Conservation (phyloP, 2,113 vertebrate species). For the Naja naja region DNA sequence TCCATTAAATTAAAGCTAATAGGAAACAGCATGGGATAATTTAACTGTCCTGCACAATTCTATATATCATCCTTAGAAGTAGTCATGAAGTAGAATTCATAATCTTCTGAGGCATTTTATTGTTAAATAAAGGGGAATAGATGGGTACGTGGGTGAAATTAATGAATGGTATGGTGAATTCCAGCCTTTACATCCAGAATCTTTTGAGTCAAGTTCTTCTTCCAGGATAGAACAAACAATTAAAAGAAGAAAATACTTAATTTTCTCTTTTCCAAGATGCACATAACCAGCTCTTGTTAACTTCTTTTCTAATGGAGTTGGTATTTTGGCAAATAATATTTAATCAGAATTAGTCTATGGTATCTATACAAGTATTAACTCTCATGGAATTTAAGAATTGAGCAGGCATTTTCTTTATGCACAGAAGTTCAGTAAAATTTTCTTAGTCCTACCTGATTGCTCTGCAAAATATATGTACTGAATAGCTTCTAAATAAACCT, state of each 20-base stretch:
- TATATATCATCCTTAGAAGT: neutral
- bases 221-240: neutral
- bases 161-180: neutral
- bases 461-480: neutral
- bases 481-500: neutral
- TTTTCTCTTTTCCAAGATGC: neutral
- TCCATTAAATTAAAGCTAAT: neutral
- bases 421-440: neutral
- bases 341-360: neutral
- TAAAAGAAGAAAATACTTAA: neutral
- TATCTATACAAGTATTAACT: neutral
- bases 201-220: neutral
- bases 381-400: neutral
- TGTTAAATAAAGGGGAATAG: neutral
- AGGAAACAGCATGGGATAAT: neutral
- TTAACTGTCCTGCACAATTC: neutral
- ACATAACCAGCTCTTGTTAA: neutral
- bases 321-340: neutral
- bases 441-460: neutral
- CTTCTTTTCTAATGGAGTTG: neutral
- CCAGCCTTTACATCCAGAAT: neutral
- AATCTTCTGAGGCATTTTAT: neutral
- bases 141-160: neutral
- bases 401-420: neutral
- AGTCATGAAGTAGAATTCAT: neutral